Evolutionary conservation across 2,113 vertebrate genomes (phyloP).

Genomic region (Piprites chloris): DNA sequence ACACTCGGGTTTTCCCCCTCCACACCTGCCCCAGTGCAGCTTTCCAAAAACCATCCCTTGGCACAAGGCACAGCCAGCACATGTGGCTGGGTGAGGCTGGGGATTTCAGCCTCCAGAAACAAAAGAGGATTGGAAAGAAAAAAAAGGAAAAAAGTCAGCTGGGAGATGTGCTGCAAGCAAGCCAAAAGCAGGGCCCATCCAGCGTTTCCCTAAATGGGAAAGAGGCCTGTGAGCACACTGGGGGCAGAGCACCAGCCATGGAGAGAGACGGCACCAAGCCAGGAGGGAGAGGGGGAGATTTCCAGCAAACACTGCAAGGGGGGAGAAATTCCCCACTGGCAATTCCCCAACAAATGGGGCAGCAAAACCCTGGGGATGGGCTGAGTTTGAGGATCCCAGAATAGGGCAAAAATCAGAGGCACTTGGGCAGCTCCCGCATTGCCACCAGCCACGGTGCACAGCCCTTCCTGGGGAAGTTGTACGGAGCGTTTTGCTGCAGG

Average conservation of each 20-base stretch:
- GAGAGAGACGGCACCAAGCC: background rate
- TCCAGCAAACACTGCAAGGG: background rate
- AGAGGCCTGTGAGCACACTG: background rate
- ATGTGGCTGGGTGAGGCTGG: accelerated
- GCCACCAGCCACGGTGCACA: background rate
- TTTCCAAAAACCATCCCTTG: background rate
- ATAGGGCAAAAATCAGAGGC: background rate
- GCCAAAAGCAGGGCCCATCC: background rate
- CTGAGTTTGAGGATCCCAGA: background rate
- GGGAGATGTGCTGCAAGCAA: background rate
- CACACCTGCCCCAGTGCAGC: background rate
- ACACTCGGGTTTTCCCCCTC: background rate
- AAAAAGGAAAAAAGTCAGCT: no score
- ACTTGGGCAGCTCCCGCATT: background rate
- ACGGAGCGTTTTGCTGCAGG: background rate
- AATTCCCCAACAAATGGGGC: background rate
- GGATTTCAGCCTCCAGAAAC: background rate
- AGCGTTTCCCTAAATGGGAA: constrained; percentile 22
- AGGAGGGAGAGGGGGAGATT: background rate
- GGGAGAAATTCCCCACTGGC: background rate
- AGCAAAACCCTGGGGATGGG: background rate
- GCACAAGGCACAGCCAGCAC: background rate
- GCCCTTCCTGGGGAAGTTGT: background rate
- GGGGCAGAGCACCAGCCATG: background rate
- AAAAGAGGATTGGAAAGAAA: background rate